Evolutionary conservation across 2,888 invertebrate genomes (phyloP).

Genomic region (Oscheius onirici): DNA sequence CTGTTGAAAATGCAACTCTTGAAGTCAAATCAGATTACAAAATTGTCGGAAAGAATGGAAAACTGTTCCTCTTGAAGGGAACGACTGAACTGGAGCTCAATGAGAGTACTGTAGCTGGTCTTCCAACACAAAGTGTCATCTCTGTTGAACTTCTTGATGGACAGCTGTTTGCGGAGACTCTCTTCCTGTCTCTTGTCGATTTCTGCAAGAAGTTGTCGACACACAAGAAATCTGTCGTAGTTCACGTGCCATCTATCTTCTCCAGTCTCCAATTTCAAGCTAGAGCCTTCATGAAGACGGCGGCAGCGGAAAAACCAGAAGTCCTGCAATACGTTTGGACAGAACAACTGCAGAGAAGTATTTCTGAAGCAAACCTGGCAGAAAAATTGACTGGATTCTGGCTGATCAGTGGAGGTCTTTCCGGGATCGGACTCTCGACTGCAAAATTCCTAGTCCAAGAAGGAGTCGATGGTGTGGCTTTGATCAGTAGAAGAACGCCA

Average conservation of each 20-base stretch:
- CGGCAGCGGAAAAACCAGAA: constrained; percentile 49
- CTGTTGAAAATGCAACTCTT: constrained; percentile 30
- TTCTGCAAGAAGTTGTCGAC: background rate
- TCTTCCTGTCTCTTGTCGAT: constrained; percentile 7
- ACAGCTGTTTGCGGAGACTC: background rate
- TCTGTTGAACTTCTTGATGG: constrained; percentile 2
- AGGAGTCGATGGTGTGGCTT: constrained; percentile 43
- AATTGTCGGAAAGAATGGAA: background rate
- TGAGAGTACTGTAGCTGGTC: background rate
- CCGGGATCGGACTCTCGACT: constrained; percentile 64
- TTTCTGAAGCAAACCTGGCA: constrained; percentile 15
- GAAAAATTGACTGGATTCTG: constrained; percentile 37
- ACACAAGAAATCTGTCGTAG: background rate
- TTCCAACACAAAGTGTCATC: background rate
- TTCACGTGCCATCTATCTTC: background rate
- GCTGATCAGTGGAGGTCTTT: constrained; percentile 66
- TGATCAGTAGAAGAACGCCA: constrained; percentile 52
- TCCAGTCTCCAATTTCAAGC: constrained; percentile 35
- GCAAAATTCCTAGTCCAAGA: constrained; percentile 48
- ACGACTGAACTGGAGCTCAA: background rate
- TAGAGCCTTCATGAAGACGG: constrained; percentile 50
- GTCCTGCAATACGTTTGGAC: constrained; percentile 43
- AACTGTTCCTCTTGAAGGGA: background rate
- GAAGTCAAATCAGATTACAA: constrained; percentile 14
- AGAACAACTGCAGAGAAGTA: constrained; percentile 43